A percentile compares a stretch with the other conserved stretches of the same genome.
Conservation (phyloP, 2,888 invertebrate genomes). For the Taphrorychus bicolor region DNA sequence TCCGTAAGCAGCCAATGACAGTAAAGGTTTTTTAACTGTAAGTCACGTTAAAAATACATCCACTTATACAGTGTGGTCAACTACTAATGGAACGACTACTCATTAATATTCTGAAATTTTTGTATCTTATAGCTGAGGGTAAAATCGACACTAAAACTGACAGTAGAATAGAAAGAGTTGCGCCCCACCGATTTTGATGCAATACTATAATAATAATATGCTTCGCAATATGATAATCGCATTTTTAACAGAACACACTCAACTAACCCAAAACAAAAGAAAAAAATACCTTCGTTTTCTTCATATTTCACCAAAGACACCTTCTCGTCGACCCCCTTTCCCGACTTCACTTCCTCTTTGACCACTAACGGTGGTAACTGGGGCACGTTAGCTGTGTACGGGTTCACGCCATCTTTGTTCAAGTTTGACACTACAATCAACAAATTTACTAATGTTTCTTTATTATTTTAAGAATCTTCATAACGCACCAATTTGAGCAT, state of each 20-base stretch:
- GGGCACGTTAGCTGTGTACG: constrained; percentile 46
- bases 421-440: constrained; percentile 52
- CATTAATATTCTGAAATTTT: too few species aligned
- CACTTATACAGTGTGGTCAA: too few species aligned
- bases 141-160: too few species aligned
- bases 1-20: constrained; percentile 54
- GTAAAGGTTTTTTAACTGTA: constrained; percentile 46
- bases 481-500: constrained; percentile 53
- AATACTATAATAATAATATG: too few species aligned
- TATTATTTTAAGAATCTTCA: background rate
- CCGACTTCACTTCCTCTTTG: constrained; percentile 11
- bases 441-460: background rate
- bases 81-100: too few species aligned
- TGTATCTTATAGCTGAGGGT: too few species aligned
- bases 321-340: background rate
- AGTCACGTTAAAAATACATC: background rate
- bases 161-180: too few species aligned
- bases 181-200: too few species aligned
- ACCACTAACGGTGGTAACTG: constrained; percentile 41
- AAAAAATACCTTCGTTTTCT: constrained; percentile 22
- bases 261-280: too few species aligned
- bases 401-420: constrained; percentile 52
- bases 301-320: constrained; percentile 22
- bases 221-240: too few species aligned
- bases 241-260: too few species aligned